Base-by-base conservation (phyloP, 2,888 invertebrate species). In the Agrochola lychnidis region DNA sequence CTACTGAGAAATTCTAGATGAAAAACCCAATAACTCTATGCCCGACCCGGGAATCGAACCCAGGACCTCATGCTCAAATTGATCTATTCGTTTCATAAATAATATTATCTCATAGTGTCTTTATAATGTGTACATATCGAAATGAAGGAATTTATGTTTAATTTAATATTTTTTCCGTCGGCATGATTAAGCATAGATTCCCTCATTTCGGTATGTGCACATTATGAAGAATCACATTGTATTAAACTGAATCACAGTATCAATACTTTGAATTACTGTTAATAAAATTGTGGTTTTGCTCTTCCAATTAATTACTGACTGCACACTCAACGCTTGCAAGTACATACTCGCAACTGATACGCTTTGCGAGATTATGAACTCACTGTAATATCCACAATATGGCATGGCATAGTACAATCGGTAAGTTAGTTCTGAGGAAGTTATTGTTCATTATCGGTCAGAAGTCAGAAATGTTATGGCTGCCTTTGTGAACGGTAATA, bases 261-360 rank as follows among this genome's bases (percentile, higher is more conserved):
- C 0, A 48, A 30, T 45, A 30, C 14, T 1, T 3, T 4, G 10
- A 70, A 45, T 56, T 19, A 40, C 10, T 57, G 10, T 14, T 36
- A 51, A 42, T 36, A 3, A 36, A 36, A 36, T 51, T 64, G 25
- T 61, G 6, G 57, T 30, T 22, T 63, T 48, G 40, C 69, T 19
- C 30, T 70, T 63, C 63, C 45, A 68, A 73, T 70, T 82, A 68
- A 73, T 70, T 82, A 70, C 36, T 67, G 53, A 19, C 30, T 66
- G 36, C 59, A 69, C 51, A 57, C 5, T 25, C 36, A 36, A 36
- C 36, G 36, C 53, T 57, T 59, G 36, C 14, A 70, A 70, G 45
- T 70, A 76, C 36, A 36, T 36, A 4, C 51, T 53, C 53, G 48
- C 22, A 69, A 69, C 53, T 80, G 81, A 76, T 75, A 80, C 42